Percentiles rank a stretch among this genome's conserved stretches.
phyloP scores from a whole-genome alignment of 2,113 vertebrate genomes.

The Rafetus swinhoei region DNA sequence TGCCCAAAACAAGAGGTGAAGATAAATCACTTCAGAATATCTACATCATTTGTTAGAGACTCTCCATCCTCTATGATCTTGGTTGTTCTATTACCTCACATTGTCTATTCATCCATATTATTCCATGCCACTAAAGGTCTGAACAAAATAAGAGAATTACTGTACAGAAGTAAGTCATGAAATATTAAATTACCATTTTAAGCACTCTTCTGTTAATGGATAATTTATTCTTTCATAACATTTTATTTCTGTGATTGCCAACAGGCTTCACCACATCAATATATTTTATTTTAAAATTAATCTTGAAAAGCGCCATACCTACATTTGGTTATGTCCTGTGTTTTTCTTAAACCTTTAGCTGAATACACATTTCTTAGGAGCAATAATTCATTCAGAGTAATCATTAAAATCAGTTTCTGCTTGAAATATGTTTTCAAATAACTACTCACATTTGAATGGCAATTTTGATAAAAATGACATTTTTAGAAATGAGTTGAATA shows the following conservation, averaged over 20 bases:
- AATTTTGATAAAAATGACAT: background rate
- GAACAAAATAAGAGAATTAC: background rate
- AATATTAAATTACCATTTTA: background rate
- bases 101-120: background rate
- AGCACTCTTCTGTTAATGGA: background rate
- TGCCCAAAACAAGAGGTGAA: conserved; percentile 18
- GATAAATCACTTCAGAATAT: background rate
- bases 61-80: background rate
- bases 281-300: background rate
- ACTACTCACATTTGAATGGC: background rate
- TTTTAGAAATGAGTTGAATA: background rate
- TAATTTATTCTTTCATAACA: background rate
- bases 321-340: background rate
- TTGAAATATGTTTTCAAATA: conserved; percentile 5
- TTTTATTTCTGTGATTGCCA: background rate
- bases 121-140: background rate
- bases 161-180: background rate
- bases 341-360: background rate
- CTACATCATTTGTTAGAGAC: background rate
- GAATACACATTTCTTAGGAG: background rate
- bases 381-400: conserved; percentile 13
- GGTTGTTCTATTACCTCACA: background rate
- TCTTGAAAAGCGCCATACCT: background rate
- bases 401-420: background rate
- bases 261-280: background rate